A percentile compares a stretch with the other conserved stretches of the same genome.
Conservation (phyloP, 2,888 invertebrate species). For the Scaptomyza flava region DNA sequence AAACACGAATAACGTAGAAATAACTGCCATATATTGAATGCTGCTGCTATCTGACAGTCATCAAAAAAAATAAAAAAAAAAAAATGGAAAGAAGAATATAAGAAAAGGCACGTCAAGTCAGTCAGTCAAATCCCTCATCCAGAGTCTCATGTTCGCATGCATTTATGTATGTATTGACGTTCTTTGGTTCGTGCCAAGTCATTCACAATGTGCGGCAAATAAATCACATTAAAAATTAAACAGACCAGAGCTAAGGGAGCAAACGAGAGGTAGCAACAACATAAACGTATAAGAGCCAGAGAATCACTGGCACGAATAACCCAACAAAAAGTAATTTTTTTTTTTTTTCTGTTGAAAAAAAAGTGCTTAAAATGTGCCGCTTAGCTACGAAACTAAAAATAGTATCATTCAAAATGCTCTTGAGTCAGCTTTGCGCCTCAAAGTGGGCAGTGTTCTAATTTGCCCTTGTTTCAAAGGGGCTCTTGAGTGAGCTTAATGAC, state of each 20-base stretch:
- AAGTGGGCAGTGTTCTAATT: slow-evolving; percentile 2
- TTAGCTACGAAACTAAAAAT: background rate
- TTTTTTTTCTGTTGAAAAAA: background rate
- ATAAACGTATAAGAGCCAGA: background rate
- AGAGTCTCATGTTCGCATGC: slow-evolving; percentile 1
- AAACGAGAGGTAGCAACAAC: background rate
- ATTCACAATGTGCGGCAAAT: slow-evolving; percentile 56
- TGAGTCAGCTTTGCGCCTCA: background rate
- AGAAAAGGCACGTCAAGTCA: slow-evolving; percentile 36
- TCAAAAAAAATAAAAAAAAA: slow-evolving; percentile 10
- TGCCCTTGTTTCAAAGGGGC: background rate
- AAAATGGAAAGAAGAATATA: slow-evolving; percentile 18
- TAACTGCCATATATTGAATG: slow-evolving; percentile 17
- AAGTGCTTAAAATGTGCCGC: background rate
- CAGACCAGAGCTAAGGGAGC: slow-evolving; percentile 29
- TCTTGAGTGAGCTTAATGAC: background rate
- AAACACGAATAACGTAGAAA: slow-evolving; percentile 13
- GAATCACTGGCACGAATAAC: background rate
- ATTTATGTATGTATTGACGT: background rate
- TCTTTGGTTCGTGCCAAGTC: slow-evolving; percentile 47
- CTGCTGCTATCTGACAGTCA: slow-evolving; percentile 26
- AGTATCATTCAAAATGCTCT: background rate
- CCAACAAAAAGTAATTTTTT: too few species aligned
- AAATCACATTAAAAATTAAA: slow-evolving; percentile 78
- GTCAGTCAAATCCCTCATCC: slow-evolving; percentile 24